A percentile compares a stretch with the other conserved stretches of the same genome.
phyloP scores from a whole-genome alignment of 1,140 invertebrate species.

The Aradophagus sp. region DNA sequence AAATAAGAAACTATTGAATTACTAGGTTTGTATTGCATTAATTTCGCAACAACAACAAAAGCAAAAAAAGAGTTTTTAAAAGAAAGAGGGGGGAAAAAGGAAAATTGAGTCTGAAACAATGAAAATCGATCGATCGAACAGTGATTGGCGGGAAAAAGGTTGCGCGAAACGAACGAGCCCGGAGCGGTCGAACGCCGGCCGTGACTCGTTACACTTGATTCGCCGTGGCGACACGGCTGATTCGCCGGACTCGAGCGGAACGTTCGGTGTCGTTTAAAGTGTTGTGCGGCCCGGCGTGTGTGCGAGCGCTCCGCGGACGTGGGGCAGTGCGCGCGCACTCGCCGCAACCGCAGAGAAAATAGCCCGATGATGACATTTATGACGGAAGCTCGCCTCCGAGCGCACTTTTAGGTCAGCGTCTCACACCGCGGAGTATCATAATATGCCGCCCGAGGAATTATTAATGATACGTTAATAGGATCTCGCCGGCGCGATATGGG shows the following conservation, averaged over 20 bases:
- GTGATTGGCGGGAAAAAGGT: too few relatives aligned
- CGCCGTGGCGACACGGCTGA: constrained; percentile 4
- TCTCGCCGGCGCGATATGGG: too few relatives aligned
- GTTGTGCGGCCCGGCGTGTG: constrained; percentile 9
- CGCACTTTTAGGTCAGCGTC: constrained; percentile 46
- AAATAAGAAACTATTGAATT: too few relatives aligned
- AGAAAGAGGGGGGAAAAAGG: too few relatives aligned
- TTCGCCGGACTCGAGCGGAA: constrained; percentile 2
- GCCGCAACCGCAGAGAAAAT: constrained; percentile 46
- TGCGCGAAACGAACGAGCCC: too few relatives aligned
- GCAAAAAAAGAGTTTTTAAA: too few relatives aligned
- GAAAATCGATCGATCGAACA: too few relatives aligned
- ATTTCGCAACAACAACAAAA: too few relatives aligned
- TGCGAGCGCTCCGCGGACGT: constrained; percentile 26
- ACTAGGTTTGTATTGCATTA: too few relatives aligned
- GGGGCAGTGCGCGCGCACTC: constrained; percentile 45
- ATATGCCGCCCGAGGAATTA: constrained; percentile 11
- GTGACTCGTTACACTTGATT: not conserved
- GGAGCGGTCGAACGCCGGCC: too few relatives aligned
- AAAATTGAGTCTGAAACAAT: too few relatives aligned
- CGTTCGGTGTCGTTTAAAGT: not conserved
- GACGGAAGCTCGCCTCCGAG: constrained; percentile 39
- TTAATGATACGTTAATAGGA: not conserved
- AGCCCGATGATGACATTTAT: constrained; percentile 51
- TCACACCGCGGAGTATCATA: constrained; percentile 22